These are phyloP conservation scores for Lobophora halterata DNA, from an alignment of 2,888 invertebrate genomes.

Conservation along the genomic window DNA sequence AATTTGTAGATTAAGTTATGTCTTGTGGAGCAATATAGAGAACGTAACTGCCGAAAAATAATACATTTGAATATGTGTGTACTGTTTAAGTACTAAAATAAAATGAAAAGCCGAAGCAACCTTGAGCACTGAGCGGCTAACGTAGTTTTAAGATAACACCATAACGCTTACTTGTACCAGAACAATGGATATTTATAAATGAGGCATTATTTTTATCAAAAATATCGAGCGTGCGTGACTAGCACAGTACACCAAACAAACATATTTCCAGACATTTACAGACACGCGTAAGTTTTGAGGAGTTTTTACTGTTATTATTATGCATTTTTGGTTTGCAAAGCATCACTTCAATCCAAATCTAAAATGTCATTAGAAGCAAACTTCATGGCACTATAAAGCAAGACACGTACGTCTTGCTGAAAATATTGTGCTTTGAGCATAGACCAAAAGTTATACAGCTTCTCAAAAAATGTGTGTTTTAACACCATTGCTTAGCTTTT, in stretches of 20 bases:
- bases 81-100: background rate
- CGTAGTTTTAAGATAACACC: background rate
- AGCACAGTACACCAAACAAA: no score
- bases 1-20: no score
- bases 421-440: no score
- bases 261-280: no score
- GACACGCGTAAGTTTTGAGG: background rate
- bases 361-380: conserved; percentile 21
- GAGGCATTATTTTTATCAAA: background rate
- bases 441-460: no score
- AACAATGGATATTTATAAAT: conserved; percentile 31
- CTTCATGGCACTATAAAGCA: conserved; percentile 10
- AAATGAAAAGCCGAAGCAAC: conserved; percentile 3
- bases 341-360: conserved; percentile 13
- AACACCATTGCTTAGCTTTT: no score
- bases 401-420: conserved; percentile 14
- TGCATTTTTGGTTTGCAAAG: conserved; percentile 14
- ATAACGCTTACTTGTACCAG: conserved; percentile 52
- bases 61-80: no score
- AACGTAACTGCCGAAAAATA: no score
- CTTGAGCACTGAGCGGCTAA: conserved; percentile 6
- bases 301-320: conserved; percentile 6
- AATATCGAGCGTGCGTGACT: no score
- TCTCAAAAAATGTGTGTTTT: no score
- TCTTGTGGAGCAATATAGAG: no score